Base-by-base conservation (phyloP, 2,113 vertebrate genomes). In the Axis porcinus region DNA sequence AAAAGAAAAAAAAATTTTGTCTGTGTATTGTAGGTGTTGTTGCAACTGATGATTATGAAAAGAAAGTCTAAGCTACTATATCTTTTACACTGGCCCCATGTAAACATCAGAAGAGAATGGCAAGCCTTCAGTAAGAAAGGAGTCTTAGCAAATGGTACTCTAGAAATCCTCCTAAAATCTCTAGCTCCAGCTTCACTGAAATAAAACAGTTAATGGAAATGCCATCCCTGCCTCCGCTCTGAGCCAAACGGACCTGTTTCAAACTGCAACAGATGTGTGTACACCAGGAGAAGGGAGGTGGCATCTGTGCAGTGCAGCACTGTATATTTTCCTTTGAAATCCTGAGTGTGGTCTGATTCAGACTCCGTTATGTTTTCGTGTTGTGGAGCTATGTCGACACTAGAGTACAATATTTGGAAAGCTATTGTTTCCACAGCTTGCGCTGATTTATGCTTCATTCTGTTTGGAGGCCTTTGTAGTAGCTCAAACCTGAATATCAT, bases 351-450 rank as follows among this genome's bases (percentile, higher is more conserved):
- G 86, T 94, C 96, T 90, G 16, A 76, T 92, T 89, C 60, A 57
- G 17, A 85, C 23, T 70, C 62, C 91, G 74, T 54, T 90, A 88
- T 92, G 47, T 97, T 96, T 95, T 83, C 0, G 0, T 97, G 94
- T 97, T 93, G 74, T 94, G 70, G 89, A 43, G 86, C 78, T 91
- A n/a, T 92, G 82, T 97, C 57, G 25, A 96, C 94, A 93, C n/a
- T 12, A 27, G 83, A 97, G 94, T 90, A 96, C 92, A 98, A 94
- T 95, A 96, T 98, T 98, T 98, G 96, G 94, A 95, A 97, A 95
- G 33, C 82, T 85, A 96, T 98, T 98, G 93, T 98, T 98, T 97
- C 95, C 93, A 97, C 97, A 98, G 97, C 98, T 98, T 98, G 97
- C 1, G n/a, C 52, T 94, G 62, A 98, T 98, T 98, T 98, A 96